Conservation (phyloP, 2,797 vertebrate genomes). For the Gallinago nigripennis region DNA sequence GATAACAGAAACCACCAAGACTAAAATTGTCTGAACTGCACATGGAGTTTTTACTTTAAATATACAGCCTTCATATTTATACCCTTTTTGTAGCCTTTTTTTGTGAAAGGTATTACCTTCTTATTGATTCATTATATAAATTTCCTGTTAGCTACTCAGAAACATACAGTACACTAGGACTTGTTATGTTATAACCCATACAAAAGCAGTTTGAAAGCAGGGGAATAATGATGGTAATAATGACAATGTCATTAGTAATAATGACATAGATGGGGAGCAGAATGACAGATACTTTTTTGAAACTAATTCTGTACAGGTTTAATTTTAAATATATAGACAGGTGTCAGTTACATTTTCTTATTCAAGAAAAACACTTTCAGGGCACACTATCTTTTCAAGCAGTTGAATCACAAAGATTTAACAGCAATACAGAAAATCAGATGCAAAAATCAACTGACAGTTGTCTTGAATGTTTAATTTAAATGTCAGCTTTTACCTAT, state of each 20-base stretch:
- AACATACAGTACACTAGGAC: not conserved
- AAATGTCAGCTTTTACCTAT: not conserved
- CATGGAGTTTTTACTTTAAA: not conserved
- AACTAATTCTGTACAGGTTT: not conserved
- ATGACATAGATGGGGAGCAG: not conserved
- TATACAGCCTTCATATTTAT: not conserved
- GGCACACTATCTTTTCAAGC: not conserved
- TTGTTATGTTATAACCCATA: not conserved
- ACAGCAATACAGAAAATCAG: not conserved
- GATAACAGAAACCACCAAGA: slow-evolving; percentile 30
- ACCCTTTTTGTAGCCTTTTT: not conserved
- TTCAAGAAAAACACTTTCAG: not conserved
- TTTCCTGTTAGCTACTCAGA: not conserved
- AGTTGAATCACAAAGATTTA: not conserved
- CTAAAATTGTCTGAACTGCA: not conserved
- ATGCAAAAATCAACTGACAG: not conserved
- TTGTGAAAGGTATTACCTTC: not conserved
- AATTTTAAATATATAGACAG: not conserved
- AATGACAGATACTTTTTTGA: not conserved
- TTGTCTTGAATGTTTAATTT: not conserved
- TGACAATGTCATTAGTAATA: not conserved
- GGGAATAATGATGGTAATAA: not conserved
- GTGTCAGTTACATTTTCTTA: not conserved
- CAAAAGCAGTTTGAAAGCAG: not conserved
- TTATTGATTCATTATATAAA: not conserved